Evolutionary conservation across 2,888 invertebrate species (phyloP).

Genomic region (Blastobasis lacticolella): DNA sequence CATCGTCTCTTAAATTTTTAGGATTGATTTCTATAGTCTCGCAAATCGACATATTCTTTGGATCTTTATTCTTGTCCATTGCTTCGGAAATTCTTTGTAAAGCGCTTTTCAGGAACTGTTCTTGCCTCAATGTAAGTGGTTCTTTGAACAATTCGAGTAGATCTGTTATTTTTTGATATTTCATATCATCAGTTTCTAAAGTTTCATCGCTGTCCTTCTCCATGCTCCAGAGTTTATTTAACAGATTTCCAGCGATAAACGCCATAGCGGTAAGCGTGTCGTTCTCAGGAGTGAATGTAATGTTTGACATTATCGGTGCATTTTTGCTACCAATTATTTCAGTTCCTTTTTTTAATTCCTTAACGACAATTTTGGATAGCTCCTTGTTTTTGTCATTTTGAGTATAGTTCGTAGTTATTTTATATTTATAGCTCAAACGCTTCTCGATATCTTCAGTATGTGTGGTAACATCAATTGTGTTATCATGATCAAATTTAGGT

Average conservation of each 20-base stretch:
- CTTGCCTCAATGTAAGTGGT: constrained; percentile 54
- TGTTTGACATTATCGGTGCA: constrained; percentile 47
- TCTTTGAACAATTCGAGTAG: constrained; percentile 58
- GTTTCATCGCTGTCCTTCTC: constrained; percentile 47
- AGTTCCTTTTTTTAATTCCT: constrained; percentile 45
- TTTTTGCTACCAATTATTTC: constrained; percentile 49
- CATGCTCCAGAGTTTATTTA: constrained; percentile 63
- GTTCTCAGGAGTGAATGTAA: constrained; percentile 61
- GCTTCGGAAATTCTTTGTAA: constrained; percentile 48
- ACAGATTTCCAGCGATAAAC: constrained; percentile 58
- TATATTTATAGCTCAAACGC: no score
- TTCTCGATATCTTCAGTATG: constrained; percentile 22
- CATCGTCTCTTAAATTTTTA: constrained; percentile 13
- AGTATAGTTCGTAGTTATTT: no score
- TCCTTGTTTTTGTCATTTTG: constrained; percentile 37
- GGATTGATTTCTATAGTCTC: constrained; percentile 32
- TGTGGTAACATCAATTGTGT: constrained; percentile 45
- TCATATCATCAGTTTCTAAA: constrained; percentile 43
- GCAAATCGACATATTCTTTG: constrained; percentile 45
- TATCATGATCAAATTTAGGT: constrained; percentile 38
- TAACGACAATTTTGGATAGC: constrained; percentile 53
- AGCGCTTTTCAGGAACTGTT: constrained; percentile 49
- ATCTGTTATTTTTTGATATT: constrained; percentile 54
- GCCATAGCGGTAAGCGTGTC: constrained; percentile 62
- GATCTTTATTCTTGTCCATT: constrained; percentile 36